phyloP scores from a whole-genome alignment of 37 sponge, comb jelly and placozoan species.

The Ianthella basta region DNA sequence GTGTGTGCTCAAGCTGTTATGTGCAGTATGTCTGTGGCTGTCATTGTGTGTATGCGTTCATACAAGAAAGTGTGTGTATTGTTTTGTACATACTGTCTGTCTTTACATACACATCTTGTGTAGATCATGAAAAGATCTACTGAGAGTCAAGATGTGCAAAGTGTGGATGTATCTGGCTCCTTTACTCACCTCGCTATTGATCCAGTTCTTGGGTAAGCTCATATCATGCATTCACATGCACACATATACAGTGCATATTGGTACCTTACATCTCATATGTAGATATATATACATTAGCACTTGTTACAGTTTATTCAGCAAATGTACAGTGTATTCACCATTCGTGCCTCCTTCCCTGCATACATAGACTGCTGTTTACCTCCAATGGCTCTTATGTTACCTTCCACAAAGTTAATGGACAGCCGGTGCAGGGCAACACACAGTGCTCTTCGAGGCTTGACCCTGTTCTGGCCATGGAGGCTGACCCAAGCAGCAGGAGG shows the following conservation, averaged over 20 bases:
- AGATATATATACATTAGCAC: no score
- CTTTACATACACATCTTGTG: no score
- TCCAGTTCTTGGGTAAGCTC: not conserved
- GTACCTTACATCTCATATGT: no score
- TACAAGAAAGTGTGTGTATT: not conserved
- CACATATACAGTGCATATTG: no score
- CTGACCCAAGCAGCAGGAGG: not conserved
- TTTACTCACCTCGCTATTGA: not conserved
- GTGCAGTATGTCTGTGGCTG: not conserved
- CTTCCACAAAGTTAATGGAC: not conserved
- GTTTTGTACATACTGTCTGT: no score
- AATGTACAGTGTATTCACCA: no score
- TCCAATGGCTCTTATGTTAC: not conserved
- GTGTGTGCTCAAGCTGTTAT: not conserved
- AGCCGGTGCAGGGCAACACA: not conserved
- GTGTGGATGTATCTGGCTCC: no score
- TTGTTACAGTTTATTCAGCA: no score
- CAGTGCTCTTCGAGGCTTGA: not conserved
- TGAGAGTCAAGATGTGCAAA: no score
- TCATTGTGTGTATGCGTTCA: not conserved
- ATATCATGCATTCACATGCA: not conserved
- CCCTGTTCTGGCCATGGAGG: not conserved
- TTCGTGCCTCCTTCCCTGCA: not conserved
- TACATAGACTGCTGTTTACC: conserved; percentile 18
- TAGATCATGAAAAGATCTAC: no score